Evolutionary conservation across 2,113 vertebrate genomes (phyloP).

Genomic region (Acrocephalus kingi): DNA sequence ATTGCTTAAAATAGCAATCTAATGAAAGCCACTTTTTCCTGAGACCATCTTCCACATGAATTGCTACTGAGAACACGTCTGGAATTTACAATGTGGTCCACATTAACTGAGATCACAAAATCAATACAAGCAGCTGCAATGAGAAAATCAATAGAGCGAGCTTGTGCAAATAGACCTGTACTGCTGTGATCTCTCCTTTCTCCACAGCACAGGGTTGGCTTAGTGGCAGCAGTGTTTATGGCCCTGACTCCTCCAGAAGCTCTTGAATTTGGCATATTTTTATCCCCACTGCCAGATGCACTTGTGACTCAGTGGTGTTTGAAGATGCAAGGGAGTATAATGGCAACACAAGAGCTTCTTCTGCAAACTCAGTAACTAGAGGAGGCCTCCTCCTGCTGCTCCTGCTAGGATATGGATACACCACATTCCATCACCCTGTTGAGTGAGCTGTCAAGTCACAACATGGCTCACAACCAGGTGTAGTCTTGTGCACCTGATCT

Average conservation of each 20-base stretch:
- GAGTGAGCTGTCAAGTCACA: neutral
- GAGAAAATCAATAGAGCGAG: neutral
- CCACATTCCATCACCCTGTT: fast-evolving
- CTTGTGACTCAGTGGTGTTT: too few relatives aligned
- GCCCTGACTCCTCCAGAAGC: neutral
- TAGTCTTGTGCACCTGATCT: neutral
- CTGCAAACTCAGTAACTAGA: neutral
- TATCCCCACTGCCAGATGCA: too few relatives aligned
- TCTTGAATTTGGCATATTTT: too few relatives aligned
- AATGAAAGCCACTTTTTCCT: neutral
- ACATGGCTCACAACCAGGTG: neutral
- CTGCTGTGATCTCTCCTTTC: slow-evolving; percentile 19
- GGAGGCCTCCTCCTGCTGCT: neutral
- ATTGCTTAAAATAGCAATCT: neutral
- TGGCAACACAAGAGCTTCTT: too few relatives aligned
- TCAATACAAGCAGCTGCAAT: slow-evolving; percentile 3
- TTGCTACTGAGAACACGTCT: neutral
- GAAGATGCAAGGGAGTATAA: too few relatives aligned
- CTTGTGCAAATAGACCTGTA: slow-evolving; percentile 7
- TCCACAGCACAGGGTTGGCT: neutral
- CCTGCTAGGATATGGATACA: neutral
- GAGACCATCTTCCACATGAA: neutral
- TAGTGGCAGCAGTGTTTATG: neutral
- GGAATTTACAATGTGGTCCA: slow-evolving; percentile 16
- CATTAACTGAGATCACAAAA: slow-evolving; percentile 38